Evolutionary conservation across 2,113 vertebrate species (phyloP).

Genomic region (Cinclus cinclus): DNA sequence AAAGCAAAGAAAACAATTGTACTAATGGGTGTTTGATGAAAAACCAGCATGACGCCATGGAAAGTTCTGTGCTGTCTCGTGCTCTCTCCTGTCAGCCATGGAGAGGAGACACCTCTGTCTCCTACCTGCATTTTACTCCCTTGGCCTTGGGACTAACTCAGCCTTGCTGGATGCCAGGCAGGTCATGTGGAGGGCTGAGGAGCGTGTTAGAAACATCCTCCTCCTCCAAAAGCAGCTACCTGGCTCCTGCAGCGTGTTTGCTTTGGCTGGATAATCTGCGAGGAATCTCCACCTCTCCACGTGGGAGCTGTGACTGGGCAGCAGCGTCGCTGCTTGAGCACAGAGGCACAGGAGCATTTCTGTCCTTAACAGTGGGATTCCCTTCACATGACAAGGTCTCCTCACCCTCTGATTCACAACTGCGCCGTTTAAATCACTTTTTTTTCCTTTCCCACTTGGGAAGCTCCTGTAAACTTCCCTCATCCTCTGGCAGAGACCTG

Average conservation of each 20-base stretch:
- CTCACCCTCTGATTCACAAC: constrained; percentile 32
- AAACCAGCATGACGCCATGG: neutral
- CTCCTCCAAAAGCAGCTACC: neutral
- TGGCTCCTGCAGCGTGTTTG: neutral
- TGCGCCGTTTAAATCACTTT: neutral
- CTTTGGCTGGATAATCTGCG: neutral
- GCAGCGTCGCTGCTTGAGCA: neutral
- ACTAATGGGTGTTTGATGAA: neutral
- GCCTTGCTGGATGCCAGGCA: neutral
- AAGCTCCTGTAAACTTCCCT: neutral
- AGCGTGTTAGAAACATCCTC: neutral
- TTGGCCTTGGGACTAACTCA: neutral
- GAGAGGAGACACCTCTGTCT: neutral
- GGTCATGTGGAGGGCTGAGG: neutral
- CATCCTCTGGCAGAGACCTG: neutral
- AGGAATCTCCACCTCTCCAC: neutral
- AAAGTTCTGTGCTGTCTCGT: neutral
- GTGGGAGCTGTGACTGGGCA: neutral
- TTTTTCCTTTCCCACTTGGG: neutral
- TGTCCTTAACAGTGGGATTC: neutral
- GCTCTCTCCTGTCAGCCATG: neutral
- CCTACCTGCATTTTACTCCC: neutral
- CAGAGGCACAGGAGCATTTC: neutral
- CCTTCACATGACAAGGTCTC: neutral
- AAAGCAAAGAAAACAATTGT: neutral